phyloP scores from a whole-genome alignment of 2,888 invertebrate genomes.

The Eupithecia exiguata region DNA sequence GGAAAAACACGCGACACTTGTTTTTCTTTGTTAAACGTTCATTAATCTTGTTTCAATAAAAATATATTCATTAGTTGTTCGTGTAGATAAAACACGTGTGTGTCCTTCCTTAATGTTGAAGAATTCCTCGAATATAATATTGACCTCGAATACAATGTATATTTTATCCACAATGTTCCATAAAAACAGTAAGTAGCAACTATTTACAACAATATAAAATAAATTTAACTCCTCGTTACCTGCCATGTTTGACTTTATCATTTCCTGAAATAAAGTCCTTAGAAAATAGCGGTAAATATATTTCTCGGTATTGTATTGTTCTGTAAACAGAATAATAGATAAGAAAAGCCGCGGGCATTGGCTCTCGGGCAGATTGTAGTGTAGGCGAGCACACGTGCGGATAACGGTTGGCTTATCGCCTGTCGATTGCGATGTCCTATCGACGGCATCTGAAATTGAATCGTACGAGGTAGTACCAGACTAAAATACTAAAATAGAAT shows the following conservation, averaged over 20 bases:
- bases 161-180: conserved; percentile 13
- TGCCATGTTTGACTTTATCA: background rate
- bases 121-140: conserved; percentile 33
- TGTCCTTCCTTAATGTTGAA: conserved; percentile 21
- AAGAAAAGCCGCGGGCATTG: conserved; percentile 42
- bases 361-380: conserved; percentile 53
- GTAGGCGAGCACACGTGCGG: conserved; percentile 72
- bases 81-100: conserved; percentile 32
- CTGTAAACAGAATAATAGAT: conserved; percentile 41
- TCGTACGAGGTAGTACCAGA: conserved; percentile 41
- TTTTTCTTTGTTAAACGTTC: conserved; percentile 41
- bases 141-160: conserved; percentile 27
- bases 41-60: conserved; percentile 9
- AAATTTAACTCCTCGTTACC: background rate
- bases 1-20: conserved; percentile 48
- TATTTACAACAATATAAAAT: background rate
- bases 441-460: conserved; percentile 50
- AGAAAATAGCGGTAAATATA: conserved; percentile 31
- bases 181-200: background rate
- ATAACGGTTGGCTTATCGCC: conserved; percentile 68
- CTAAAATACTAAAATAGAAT: background rate
- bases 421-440: conserved; percentile 46
- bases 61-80: conserved; percentile 13
- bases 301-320: conserved; percentile 32
- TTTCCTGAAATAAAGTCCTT: conserved; percentile 28